Base-by-base conservation (phyloP, 2,888 invertebrate genomes). In the Conus canariensis region DNA sequence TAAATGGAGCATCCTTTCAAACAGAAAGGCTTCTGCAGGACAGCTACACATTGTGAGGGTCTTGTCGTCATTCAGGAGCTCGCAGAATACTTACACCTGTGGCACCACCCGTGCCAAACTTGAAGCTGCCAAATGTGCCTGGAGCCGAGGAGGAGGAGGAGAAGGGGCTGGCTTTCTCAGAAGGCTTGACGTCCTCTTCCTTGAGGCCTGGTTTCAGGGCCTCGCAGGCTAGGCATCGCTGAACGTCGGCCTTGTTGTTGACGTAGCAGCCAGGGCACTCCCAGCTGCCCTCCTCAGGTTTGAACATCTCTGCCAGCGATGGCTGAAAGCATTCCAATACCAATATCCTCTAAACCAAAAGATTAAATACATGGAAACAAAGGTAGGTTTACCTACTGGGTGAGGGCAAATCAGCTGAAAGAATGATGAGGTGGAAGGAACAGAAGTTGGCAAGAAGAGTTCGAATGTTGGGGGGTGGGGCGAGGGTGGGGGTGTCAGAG, bases 191-290 rank as follows among this genome's bases (percentile, higher is more conserved):
- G 85, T 94, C 94, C 56, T 94, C 94, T 58, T 92, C 87, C 86
- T 94, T 93, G 12, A 92, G 93, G 9, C 95, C 96, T 14, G 96
- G 96, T 89, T 95, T 95, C 6, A 94, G 90, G 5, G 95, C 93
- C 19, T 93, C 90, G 93, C 96, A 96, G 19, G 95, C 95, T 6
- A 92, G 92, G 92, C 96, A 96, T 82, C 93, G 93, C 56, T 92
- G 91, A 22, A 92, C 90, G 64, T 92, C 92, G 5, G 90, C 92
- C 16, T 97, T 96, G 95, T 98, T 98, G 80, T 97, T 96, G 22
- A 97, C 96, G 96, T 97, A 96, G 94, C 98, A 98, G 45, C 96
- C 96, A 1, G 97, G 96, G 95, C 98, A 98, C 93, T 97, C 97
- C 98, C 98, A 98, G 45, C 97, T 97, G 87, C 97, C 97, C 56